phyloP scores from a whole-genome alignment of 2,797 vertebrate species.

The Pseudochaenichthys georgianus region DNA sequence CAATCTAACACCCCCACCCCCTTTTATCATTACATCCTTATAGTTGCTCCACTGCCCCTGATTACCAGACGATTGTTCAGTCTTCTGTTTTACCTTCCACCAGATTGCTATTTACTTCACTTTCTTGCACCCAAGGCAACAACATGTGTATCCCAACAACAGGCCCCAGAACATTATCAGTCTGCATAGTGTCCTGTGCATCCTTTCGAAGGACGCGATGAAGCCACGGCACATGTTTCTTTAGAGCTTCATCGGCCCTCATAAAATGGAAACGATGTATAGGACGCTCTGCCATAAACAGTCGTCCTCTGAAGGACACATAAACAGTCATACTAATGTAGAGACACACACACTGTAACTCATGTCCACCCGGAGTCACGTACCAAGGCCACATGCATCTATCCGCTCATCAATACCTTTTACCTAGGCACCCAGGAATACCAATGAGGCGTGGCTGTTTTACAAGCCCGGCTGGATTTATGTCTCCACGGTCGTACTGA shows the following conservation, averaged over 20 bases:
- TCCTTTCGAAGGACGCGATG: background rate
- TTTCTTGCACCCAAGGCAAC: background rate
- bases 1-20: background rate
- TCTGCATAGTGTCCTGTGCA: too few species aligned
- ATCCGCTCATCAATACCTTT: conserved; percentile 69
- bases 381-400: conserved; percentile 59
- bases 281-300: conserved; percentile 10
- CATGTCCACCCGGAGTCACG: conserved; percentile 44
- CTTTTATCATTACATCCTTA: conserved; percentile 3
- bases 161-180: background rate
- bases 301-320: conserved; percentile 33
- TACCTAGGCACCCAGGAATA: conserved; percentile 59
- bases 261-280: conserved; percentile 13
- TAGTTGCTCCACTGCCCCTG: background rate
- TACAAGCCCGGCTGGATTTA: conserved; percentile 61
- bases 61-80: background rate
- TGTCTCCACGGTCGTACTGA: conserved; percentile 32
- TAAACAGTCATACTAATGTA: conserved; percentile 11
- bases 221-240: background rate
- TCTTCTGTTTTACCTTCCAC: conserved; percentile 9
- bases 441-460: conserved; percentile 54
- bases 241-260: background rate
- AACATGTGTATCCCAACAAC: background rate
- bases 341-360: conserved; percentile 27
- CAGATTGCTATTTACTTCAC: background rate